A percentile compares a stretch with the other conserved stretches of the same genome.
Evolutionary conservation across 2,113 vertebrate genomes (phyloP).

Genomic region (Neolamprologus toae): DNA sequence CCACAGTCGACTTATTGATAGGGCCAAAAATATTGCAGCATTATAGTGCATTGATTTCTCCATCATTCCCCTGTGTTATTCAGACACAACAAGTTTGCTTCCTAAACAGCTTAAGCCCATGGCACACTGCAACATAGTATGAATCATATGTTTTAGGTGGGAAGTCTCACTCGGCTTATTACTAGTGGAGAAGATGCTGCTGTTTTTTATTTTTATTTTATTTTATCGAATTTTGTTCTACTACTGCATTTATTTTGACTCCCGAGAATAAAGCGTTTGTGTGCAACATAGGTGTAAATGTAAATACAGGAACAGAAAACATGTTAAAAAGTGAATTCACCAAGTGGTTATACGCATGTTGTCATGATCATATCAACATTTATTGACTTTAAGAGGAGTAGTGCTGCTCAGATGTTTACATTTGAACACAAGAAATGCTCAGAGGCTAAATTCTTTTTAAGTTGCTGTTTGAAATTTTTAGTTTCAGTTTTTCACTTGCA

Average conservation of each 20-base stretch:
- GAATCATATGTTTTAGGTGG: constrained; percentile 8
- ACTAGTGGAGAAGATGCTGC: background rate
- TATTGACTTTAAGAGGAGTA: background rate
- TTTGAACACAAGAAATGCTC: background rate
- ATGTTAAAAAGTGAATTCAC: background rate
- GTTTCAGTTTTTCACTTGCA: background rate
- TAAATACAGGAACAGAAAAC: background rate
- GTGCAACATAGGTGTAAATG: background rate
- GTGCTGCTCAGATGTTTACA: background rate
- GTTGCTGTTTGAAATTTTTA: background rate
- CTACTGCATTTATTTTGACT: background rate
- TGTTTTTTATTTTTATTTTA: background rate
- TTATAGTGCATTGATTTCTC: constrained; percentile 52
- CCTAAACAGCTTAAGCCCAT: constrained; percentile 5
- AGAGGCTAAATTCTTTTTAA: background rate
- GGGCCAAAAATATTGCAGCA: constrained; percentile 35
- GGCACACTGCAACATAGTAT: background rate
- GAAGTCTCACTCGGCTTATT: background rate
- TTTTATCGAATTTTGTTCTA: background rate
- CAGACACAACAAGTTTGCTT: constrained; percentile 39
- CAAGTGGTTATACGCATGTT: fast-evolving
- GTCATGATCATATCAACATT: background rate
- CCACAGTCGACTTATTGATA: constrained; percentile 16
- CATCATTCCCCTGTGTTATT: constrained; percentile 9
- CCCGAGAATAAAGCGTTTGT: background rate